These are phyloP conservation scores for Apteryx owenii DNA, from an alignment of 2,113 vertebrate species.

Conservation along the genomic window DNA sequence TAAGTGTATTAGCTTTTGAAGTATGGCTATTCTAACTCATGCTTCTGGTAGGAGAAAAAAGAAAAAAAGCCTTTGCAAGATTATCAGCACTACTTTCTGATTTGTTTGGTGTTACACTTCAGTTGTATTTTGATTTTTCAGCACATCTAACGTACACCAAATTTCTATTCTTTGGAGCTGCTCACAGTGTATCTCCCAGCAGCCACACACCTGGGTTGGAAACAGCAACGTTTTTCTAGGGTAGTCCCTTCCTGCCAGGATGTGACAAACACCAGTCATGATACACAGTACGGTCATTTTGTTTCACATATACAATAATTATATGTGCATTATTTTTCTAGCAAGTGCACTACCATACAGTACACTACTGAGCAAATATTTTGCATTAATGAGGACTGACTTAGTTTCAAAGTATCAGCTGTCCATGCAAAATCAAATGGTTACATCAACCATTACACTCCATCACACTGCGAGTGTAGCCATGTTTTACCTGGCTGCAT, in stretches of 20 bases:
- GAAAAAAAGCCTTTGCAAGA: background rate
- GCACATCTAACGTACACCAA: background rate
- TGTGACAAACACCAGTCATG: background rate
- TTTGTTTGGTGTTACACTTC: background rate
- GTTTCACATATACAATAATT: background rate
- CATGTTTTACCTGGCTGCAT: background rate
- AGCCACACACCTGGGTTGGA: background rate
- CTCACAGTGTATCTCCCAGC: background rate
- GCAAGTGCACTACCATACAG: background rate
- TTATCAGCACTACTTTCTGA: background rate
- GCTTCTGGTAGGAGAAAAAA: background rate
- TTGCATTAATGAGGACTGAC: conserved; percentile 32
- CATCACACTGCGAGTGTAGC: background rate
- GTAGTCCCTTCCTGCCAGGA: background rate
- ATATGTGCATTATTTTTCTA: background rate
- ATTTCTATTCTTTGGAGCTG: background rate
- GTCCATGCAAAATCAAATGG: background rate
- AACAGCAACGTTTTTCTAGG: background rate
- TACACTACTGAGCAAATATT: background rate
- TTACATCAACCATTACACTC: background rate
- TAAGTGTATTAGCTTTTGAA: background rate
- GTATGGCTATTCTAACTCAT: background rate
- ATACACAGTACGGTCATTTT: background rate
- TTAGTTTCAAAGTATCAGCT: conserved; percentile 4
- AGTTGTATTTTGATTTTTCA: background rate